Base-by-base conservation (phyloP, 2,797 vertebrate genomes). In the Pangasius krempfi region DNA sequence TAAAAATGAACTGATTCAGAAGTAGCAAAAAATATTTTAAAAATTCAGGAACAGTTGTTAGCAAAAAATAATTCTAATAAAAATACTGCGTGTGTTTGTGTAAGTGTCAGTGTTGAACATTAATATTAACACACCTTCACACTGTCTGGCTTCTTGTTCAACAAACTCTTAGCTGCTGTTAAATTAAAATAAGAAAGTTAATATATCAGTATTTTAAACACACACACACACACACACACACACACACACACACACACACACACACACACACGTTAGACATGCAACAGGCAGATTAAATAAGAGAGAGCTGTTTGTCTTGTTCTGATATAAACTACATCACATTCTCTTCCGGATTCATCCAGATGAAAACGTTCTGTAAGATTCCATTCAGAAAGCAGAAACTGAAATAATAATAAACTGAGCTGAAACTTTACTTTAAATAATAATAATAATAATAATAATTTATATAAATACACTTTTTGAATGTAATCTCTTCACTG, bases 121-220 rank as follows among this genome's bases (percentile, higher is more conserved):
- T 6, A 84, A 86, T 62, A 40, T 86, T 78, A 40, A 95, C 98
- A 94, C 96, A 99, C 98, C 98, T 99, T 99, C 84, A 99, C 98
- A 72, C 97, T 98, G 54, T 99, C 98, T 1, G 97, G 93, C 92
- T 99, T 99, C 96, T 99, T 97, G 93, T 97, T 99, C 95, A 99
- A 95, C 94, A 99, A 96, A 96, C 98, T 98, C 94, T 99, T 99
- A 93, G 98, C 98, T 98, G 98, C 98, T 99, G 97, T 92, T 83
- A 68, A 81, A 79, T 40, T 9, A 44, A 68, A 89, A 37, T 54
- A 60, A 22, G n/a, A 54, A 44, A 4, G 68, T 88, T 52, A 89
- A 90, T 85, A 84, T 56, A 37, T 56, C 58, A 44, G 22, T 27
- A 72, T 20, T 58, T 58, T 33, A 80, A 8, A 37, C 79, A 81